phyloP scores from a whole-genome alignment of 2,797 vertebrate species.

The Pteronotus mesoamericanus region DNA sequence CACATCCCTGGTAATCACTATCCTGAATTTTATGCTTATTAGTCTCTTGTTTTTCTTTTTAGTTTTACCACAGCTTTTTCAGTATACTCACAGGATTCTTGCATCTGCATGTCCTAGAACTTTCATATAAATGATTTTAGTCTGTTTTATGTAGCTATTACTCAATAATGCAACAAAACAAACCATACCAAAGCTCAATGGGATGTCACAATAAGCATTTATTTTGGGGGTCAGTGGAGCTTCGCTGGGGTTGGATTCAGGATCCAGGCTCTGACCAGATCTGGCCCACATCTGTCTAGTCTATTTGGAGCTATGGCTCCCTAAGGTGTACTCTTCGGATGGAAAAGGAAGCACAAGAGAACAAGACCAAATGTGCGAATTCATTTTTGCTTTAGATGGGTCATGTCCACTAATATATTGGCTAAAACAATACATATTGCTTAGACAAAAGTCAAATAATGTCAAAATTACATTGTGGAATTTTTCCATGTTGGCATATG shows the following conservation, averaged over 20 bases:
- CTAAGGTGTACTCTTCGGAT: neutral
- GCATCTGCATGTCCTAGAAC: neutral
- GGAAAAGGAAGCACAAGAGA: neutral
- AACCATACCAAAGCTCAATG: neutral
- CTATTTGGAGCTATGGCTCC: neutral
- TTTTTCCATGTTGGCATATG: neutral
- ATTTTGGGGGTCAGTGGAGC: neutral
- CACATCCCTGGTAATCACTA: neutral
- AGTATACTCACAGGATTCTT: neutral
- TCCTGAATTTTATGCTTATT: neutral
- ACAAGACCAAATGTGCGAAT: neutral
- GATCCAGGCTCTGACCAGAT: neutral
- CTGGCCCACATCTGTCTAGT: neutral
- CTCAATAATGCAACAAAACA: neutral
- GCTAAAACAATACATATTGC: neutral
- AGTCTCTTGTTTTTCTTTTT: neutral
- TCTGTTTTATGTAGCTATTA: neutral
- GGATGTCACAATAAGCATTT: neutral
- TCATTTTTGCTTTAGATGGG: neutral
- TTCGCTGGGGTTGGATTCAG: neutral
- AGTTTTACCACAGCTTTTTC: neutral
- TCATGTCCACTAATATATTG: neutral
- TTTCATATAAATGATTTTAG: neutral
- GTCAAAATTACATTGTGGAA: neutral
- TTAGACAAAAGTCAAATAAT: neutral